Evolutionary conservation across 2,113 vertebrate genomes (phyloP).

Genomic region (Atherinomorus stipes): DNA sequence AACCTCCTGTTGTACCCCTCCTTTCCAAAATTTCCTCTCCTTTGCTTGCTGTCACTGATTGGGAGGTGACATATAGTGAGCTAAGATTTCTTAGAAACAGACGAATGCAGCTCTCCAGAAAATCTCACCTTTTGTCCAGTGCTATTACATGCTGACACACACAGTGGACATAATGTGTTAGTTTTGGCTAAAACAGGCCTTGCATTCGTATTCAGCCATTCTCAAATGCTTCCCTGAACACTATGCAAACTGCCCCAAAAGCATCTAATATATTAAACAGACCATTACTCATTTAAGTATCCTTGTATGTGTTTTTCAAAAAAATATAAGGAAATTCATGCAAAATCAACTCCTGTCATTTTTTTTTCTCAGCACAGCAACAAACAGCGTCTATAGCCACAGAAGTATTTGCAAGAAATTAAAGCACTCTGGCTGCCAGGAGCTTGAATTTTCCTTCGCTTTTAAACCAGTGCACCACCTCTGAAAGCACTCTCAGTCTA

Average conservation of each 20-base stretch:
- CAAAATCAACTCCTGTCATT: neutral
- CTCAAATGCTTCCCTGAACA: constrained; percentile 34
- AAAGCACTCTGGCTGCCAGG: neutral
- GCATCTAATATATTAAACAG: constrained; percentile 7
- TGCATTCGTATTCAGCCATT: constrained; percentile 28
- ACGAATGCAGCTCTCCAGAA: constrained; percentile 38
- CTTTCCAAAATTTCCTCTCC: constrained; percentile 14
- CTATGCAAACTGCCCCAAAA: constrained; percentile 24
- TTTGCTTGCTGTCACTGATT: constrained; percentile 42
- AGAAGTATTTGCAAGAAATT: neutral
- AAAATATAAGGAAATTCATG: neutral
- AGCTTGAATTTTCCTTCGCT: constrained; percentile 13
- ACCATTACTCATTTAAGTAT: neutral
- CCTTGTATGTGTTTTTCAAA: too few relatives aligned
- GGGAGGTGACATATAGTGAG: constrained; percentile 51
- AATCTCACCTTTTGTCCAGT: constrained; percentile 23
- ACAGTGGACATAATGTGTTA: constrained; percentile 60
- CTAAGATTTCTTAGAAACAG: constrained; percentile 55
- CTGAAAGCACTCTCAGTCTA: constrained; percentile 23
- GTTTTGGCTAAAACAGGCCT: constrained; percentile 27
- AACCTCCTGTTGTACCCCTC: constrained; percentile 30
- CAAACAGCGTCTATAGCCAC: too few relatives aligned
- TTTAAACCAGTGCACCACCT: constrained; percentile 3
- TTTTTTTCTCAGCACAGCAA: neutral
- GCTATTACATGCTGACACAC: constrained; percentile 52